These are phyloP conservation scores for Hozukius guyotensis DNA, from an alignment of 2,797 vertebrate genomes.

Conservation along the genomic window DNA sequence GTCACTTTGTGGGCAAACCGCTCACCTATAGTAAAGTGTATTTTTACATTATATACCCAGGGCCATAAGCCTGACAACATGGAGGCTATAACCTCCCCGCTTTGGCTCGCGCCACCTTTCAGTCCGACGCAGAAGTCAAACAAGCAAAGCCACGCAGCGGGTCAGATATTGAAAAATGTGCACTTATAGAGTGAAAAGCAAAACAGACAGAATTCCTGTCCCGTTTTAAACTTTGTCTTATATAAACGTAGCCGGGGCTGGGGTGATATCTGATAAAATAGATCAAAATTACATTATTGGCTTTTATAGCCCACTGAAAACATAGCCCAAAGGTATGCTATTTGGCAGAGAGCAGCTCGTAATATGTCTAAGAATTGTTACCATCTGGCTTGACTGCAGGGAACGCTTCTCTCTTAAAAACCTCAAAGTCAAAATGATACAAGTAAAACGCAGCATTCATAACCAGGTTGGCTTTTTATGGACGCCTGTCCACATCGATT, in stretches of 20 bases:
- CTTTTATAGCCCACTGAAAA: constrained; percentile 88
- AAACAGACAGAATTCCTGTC: constrained; percentile 71
- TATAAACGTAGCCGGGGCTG: constrained; percentile 73
- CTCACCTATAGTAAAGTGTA: constrained; percentile 52
- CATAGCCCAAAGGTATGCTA: constrained; percentile 86
- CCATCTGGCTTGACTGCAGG: constrained; percentile 86
- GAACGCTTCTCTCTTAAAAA: constrained; percentile 86
- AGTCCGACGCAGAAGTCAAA: constrained; percentile 70
- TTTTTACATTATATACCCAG: constrained; percentile 49
- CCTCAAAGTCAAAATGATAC: constrained; percentile 88
- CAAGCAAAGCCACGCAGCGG: constrained; percentile 74
- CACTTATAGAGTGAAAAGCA: constrained; percentile 63
- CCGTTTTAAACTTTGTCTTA: constrained; percentile 77
- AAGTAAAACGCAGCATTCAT: constrained; percentile 83
- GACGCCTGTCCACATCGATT: constrained; percentile 77
- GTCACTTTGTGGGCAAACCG: constrained; percentile 44
- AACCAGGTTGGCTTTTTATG: constrained; percentile 82
- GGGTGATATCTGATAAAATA: constrained; percentile 87
- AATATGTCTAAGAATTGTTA: constrained; percentile 88
- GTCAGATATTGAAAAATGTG: constrained; percentile 71
- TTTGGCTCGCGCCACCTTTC: constrained; percentile 25
- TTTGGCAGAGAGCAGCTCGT: constrained; percentile 85
- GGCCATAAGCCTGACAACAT: constrained; percentile 52
- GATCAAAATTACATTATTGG: constrained; percentile 89
- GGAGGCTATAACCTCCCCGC: constrained; percentile 39